These are phyloP conservation scores for Corynorhinus townsendii DNA, from an alignment of 2,113 vertebrate genomes.

Conservation along the genomic window DNA sequence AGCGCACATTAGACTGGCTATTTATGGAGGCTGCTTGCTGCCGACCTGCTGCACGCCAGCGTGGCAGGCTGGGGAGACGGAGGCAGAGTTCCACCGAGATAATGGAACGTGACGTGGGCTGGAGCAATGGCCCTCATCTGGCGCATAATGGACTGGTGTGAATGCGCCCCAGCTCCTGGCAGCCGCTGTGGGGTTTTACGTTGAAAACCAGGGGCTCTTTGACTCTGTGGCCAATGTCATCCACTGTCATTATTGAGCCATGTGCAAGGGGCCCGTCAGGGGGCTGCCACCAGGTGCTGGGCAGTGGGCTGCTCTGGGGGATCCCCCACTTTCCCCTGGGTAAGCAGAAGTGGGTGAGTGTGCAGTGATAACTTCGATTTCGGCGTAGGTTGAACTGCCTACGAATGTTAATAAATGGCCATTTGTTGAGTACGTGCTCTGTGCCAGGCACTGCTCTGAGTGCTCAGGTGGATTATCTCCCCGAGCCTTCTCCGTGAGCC, in stretches of 20 bases:
- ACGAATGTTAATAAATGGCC: too few relatives aligned
- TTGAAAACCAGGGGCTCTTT: constrained; percentile 11
- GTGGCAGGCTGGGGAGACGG: background rate
- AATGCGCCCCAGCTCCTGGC: background rate
- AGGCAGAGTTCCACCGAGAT: background rate
- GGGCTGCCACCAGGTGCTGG: background rate
- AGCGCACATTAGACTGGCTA: background rate
- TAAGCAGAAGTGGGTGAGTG: background rate
- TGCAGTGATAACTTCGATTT: background rate
- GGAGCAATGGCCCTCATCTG: background rate
- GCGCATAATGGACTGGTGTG: background rate
- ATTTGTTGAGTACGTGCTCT: background rate
- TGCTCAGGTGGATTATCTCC: background rate
- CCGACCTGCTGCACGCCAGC: background rate
- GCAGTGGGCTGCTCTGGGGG: background rate
- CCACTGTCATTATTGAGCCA: background rate
- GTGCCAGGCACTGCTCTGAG: background rate
- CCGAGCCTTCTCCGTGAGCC: background rate
- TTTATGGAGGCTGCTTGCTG: background rate
- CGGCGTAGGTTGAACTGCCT: background rate
- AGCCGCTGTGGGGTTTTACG: background rate
- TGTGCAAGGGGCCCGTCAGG: background rate
- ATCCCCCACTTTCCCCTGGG: accelerated
- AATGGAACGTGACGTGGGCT: background rate
- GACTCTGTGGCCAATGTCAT: background rate